A percentile compares a stretch with the other conserved stretches of the same genome.
Evolutionary conservation across 2,113 vertebrate genomes (phyloP).

Genomic region (Columba livia): DNA sequence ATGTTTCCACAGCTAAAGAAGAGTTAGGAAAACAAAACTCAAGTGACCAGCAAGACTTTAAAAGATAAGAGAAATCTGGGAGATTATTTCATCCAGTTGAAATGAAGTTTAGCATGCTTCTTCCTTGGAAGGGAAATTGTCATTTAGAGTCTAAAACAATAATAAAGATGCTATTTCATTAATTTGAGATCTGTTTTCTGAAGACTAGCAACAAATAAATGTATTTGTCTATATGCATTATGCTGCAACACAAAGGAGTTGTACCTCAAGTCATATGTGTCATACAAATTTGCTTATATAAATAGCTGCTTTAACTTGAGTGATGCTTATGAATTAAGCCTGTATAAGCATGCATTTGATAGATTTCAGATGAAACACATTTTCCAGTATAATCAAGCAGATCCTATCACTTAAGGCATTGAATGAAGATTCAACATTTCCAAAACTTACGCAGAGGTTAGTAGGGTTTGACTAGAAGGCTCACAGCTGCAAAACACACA

Average conservation of each 20-base stretch:
- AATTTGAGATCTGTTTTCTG: background rate
- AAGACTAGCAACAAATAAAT: background rate
- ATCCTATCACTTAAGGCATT: background rate
- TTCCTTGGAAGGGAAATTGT: background rate
- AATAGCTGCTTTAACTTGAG: background rate
- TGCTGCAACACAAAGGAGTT: background rate
- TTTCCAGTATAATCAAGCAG: background rate
- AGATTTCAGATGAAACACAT: background rate
- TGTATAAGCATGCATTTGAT: background rate
- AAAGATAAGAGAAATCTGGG: background rate
- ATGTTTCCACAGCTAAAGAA: background rate
- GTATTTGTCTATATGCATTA: background rate
- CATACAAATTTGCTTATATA: background rate
- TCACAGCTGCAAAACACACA: background rate
- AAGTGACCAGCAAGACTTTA: background rate
- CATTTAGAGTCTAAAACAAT: background rate
- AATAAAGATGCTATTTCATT: background rate
- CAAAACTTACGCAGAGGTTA: background rate
- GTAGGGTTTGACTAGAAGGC: background rate
- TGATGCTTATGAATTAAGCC: background rate
- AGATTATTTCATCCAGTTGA: slow-evolving; percentile 6
- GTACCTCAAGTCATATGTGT: background rate
- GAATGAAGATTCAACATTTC: background rate
- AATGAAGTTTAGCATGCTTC: background rate
- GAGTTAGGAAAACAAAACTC: background rate